Base-by-base conservation (phyloP, 2,888 invertebrate species). In the Drosophila trichaetosa region DNA sequence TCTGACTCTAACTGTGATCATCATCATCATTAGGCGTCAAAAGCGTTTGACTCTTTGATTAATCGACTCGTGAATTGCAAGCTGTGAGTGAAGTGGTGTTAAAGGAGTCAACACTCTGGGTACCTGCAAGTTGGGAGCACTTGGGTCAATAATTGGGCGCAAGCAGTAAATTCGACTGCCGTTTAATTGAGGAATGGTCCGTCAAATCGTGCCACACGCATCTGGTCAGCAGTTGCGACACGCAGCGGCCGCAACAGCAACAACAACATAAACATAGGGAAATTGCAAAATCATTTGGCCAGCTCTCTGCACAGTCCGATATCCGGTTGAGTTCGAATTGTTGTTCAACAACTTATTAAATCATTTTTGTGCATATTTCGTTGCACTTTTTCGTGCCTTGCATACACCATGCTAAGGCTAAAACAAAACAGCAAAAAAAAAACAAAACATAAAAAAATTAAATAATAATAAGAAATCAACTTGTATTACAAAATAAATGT, bases 341-440 rank as follows among this genome's bases (percentile, higher is more conserved):
- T 83, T 78, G 81, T 71, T 65, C 34, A 67, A 62, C 83, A 70
- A 83, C 82, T 78, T 82, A 82, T 82, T 80, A 81, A 82, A 82
- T 82, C 82, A 83, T 75, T 75, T 80, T 80, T 82, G 62, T 74
- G 65, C 52, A 67, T 57, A 68, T 76, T 79, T 76, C 52, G 49
- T 60, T 62, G 62, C 63, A 63, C 54, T 57, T 62, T 56, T 61
- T 69, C 53, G 42, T 72, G 62, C 29, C 58, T 46, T 21, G 66
- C 70, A 58, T 64, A 64, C 18, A 10, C 40, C 40, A 21, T 4
- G n/a, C 10, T 40, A n/a, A 11, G 11, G 11, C 40, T 40, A 46
- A 21, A 46, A 24, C 16, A 24, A 46, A 46, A 24, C 16, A 46
- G 13, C 42, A 7, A 18, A 38, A 46, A 49, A 29, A 46, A 21